These are phyloP conservation scores for Bradysia coprophila DNA, from an alignment of 1,140 invertebrate species.

Conservation along the genomic window DNA sequence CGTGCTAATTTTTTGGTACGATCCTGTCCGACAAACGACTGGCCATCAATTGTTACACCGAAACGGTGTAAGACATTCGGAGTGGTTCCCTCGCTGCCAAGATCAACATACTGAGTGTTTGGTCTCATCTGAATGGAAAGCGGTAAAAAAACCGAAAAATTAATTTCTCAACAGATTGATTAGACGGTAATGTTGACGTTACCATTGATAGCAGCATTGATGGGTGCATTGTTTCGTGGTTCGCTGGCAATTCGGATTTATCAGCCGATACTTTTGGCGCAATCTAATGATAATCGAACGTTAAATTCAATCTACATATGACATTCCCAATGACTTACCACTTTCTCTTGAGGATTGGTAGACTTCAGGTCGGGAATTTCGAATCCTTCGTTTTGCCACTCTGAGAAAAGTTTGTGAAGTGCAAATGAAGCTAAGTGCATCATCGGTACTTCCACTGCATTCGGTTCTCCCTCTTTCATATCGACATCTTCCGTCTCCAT, in stretches of 20 bases:
- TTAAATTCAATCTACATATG: too few relatives aligned
- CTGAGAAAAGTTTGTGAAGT: constrained; percentile 51
- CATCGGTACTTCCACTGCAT: constrained; percentile 38
- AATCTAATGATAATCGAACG: too few relatives aligned
- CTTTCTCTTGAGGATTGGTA: neutral
- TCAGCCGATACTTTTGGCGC: constrained; percentile 9
- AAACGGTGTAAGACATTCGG: constrained; percentile 35
- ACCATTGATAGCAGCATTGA: constrained; percentile 42
- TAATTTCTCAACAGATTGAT: neutral
- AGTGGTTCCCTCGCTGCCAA: constrained; percentile 32
- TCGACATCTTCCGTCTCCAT: constrained; percentile 6
- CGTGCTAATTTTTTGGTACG: constrained; percentile 31
- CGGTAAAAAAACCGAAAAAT: neutral
- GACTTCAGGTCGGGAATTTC: constrained; percentile 30
- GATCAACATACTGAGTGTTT: constrained; percentile 38
- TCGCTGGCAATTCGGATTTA: constrained; percentile 30
- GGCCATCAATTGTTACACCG: constrained; percentile 28
- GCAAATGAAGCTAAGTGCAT: constrained; percentile 55
- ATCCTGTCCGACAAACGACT: constrained; percentile 28
- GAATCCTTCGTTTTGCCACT: constrained; percentile 53
- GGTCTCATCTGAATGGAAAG: constrained; percentile 37
- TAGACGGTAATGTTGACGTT: constrained; percentile 4
- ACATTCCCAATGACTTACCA: neutral
- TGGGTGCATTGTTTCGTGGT: constrained; percentile 43
- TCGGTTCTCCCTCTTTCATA: constrained; percentile 10